phyloP scores from a whole-genome alignment of 2,113 vertebrate genomes.

The Oxyura jamaicensis region DNA sequence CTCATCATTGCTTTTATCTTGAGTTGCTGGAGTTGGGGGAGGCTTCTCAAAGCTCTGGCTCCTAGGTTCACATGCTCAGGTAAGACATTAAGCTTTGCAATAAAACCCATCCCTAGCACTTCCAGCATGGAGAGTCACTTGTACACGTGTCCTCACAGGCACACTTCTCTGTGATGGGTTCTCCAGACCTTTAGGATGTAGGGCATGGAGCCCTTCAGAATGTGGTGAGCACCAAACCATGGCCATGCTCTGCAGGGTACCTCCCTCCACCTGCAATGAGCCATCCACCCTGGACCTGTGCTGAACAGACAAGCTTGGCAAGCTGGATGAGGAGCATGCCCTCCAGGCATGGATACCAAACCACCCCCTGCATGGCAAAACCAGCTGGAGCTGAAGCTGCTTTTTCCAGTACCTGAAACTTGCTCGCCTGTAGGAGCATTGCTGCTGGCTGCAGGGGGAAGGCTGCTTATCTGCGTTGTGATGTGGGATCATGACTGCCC shows the following conservation, averaged over 20 bases:
- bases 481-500: background rate
- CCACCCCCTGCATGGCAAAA: background rate
- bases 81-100: background rate
- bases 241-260: background rate
- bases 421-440: background rate
- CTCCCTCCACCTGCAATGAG: background rate
- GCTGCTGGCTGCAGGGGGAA: background rate
- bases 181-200: background rate
- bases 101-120: background rate
- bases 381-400: background rate
- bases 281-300: accelerated
- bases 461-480: background rate
- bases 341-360: background rate
- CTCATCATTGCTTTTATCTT: background rate
- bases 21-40: background rate
- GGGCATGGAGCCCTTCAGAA: background rate
- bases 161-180: background rate
- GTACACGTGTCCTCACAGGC: background rate
- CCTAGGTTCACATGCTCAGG: background rate
- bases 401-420: background rate
- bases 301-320: background rate
- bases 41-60: background rate
- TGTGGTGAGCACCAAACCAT: accelerated
- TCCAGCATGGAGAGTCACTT: background rate
- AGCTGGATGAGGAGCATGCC: background rate